Percentiles rank a stretch among this genome's conserved stretches.
These are phyloP conservation scores for Nyctibius grandis DNA, from an alignment of 2,797 vertebrate genomes.

Conservation along the genomic window DNA sequence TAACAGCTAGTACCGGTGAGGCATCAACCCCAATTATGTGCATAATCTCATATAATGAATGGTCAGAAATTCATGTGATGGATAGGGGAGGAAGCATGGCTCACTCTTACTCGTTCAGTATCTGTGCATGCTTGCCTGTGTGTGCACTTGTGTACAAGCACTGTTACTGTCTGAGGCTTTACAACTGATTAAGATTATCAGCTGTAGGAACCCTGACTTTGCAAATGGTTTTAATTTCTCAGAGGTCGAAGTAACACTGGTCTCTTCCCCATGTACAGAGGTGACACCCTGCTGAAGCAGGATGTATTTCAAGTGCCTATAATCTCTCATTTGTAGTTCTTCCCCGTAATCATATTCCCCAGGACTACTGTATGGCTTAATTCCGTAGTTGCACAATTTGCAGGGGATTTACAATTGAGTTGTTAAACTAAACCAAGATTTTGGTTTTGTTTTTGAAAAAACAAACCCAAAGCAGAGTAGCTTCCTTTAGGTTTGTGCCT, in stretches of 20 bases:
- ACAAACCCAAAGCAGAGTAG: neutral
- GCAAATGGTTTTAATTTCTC: neutral
- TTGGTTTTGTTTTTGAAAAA: neutral
- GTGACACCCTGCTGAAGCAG: neutral
- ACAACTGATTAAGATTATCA: neutral
- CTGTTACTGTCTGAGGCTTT: neutral
- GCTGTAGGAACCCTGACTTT: neutral
- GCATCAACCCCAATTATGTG: neutral
- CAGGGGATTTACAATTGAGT: neutral
- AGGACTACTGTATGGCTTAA: neutral
- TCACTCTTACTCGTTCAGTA: neutral
- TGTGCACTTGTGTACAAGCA: neutral
- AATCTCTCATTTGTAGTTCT: neutral
- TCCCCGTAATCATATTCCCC: fast-evolving
- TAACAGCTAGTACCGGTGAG: neutral
- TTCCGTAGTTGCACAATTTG: neutral
- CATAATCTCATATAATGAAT: no score
- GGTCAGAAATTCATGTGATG: neutral
- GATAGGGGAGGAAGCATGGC: neutral
- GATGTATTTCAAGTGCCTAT: neutral
- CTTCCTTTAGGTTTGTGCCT: neutral
- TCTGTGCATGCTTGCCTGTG: no score
- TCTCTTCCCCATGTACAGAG: neutral
- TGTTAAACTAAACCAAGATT: neutral
- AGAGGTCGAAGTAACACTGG: neutral